Base-by-base conservation (phyloP, 1,140 invertebrate species). In the Idris sp. region DNA sequence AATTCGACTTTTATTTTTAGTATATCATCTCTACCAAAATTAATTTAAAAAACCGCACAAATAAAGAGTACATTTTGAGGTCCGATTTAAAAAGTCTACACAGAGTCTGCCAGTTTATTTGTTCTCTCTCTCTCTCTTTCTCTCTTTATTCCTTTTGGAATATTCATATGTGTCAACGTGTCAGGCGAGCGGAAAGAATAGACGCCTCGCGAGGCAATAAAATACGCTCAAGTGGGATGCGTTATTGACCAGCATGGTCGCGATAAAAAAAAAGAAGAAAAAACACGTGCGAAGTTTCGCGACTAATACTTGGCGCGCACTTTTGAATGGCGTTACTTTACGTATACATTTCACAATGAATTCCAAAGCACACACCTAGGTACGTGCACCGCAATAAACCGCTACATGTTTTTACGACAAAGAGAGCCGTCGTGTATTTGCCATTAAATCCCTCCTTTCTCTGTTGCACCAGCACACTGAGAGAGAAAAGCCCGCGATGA, bases 111-210 rank as follows among this genome's bases (percentile, higher is more conserved):
- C n/a, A n/a, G n/a, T n/a, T n/a, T n/a, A n/a, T 51, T 13, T 18
- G 36, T 46, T 38, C 26, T 69, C 22, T 43, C 10, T 35, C 15
- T 64, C 49, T 19, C 33, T 5, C 15, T 56, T 46, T 53, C n/a
- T n/a, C n/a, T n/a, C n/a, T 25, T 3, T 25, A 25, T 25, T 25
- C 3, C 8, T 25, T 25, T 25, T 25, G 53, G 36, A 51, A 68
- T 68, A 68, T 68, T 68, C 61, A 59, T 59, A 58, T 51, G 64
- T 59, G 64, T 58, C 64, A 68, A 49, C 53, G 64, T 58, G 53
- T 68, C 64, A 59, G n/a, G 31, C 61, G 19, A 35, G 40, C 30
- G 15, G 30, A 35, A 68, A 49, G 53, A 68, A 68, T 68, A 51
- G 62, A 53, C 33, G 62, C 61, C 35, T 65, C 30, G 64, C 44